Percentiles rank a stretch among this genome's conserved stretches.
These are phyloP conservation scores for Cephus rjabovi DNA, from an alignment of 2,888 invertebrate genomes.

Conservation along the genomic window DNA sequence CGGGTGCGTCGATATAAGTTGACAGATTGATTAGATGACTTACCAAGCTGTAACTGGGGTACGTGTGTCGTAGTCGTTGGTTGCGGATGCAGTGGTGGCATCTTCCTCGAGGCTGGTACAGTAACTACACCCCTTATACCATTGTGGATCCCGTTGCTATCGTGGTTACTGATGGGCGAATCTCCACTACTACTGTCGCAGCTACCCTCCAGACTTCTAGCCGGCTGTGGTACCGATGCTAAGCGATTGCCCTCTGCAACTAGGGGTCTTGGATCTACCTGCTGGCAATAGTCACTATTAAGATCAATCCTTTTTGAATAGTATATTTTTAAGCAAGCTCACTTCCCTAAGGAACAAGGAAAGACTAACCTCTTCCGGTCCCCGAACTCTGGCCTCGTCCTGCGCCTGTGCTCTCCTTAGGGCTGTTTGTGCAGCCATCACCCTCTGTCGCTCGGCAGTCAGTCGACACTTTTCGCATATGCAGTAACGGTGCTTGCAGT, in stretches of 20 bases:
- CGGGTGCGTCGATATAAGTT: background rate
- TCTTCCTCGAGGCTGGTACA: constrained; percentile 65
- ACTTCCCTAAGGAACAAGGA: constrained; percentile 35
- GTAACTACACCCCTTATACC: constrained; percentile 51
- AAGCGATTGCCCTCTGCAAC: constrained; percentile 35
- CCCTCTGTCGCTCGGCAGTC: constrained; percentile 87
- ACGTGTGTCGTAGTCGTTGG: constrained; percentile 44
- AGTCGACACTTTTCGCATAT: constrained; percentile 87
- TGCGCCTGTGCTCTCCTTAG: constrained; percentile 86
- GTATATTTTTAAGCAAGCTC: background rate
- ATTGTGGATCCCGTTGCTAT: constrained; percentile 49
- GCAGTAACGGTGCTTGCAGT: constrained; percentile 88
- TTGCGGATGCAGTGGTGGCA: constrained; percentile 68
- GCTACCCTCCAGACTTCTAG: constrained; percentile 60
- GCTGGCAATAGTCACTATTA: constrained; percentile 31
- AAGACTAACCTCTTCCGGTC: constrained; percentile 43
- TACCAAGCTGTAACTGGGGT: constrained; percentile 33
- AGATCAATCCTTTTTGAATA: background rate
- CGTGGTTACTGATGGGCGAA: constrained; percentile 70
- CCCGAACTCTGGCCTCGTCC: constrained; percentile 73
- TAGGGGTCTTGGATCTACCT: constrained; percentile 44
- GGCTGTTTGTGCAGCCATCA: constrained; percentile 92
- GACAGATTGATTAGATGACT: constrained; percentile 19
- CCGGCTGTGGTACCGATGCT: constrained; percentile 39
- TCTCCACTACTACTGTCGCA: constrained; percentile 74